Evolutionary conservation across 35 echinoderm and acorn worm species (phyloP).

Genomic region (Anneissia japonica): DNA sequence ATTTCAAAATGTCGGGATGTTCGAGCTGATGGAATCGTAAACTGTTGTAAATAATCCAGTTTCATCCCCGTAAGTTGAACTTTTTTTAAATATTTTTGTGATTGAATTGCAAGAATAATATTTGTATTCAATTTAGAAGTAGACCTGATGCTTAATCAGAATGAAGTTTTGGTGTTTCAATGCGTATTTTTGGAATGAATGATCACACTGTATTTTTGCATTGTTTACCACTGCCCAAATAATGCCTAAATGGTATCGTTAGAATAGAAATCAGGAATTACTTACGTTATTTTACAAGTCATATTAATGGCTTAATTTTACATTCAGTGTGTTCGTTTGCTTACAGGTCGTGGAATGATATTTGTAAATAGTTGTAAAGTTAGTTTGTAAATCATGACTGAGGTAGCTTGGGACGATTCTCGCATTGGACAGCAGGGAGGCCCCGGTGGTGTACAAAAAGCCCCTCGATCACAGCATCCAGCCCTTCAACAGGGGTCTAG

Average conservation of each 20-base stretch:
- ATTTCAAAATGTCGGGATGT: not conserved
- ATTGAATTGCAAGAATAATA: not conserved
- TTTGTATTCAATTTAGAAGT: not conserved
- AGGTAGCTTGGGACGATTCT: slow-evolving; percentile 39
- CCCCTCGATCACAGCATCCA: slow-evolving; percentile 33
- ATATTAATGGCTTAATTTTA: not conserved
- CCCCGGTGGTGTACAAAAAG: slow-evolving; percentile 24
- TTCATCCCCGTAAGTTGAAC: not conserved
- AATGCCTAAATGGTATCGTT: not conserved
- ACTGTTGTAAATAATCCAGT: not conserved
- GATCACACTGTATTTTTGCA: not conserved
- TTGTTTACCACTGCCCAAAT: not conserved
- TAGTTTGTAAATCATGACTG: slow-evolving; percentile 25
- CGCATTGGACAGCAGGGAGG: slow-evolving; percentile 13
- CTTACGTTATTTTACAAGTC: not conserved
- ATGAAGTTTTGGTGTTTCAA: not conserved
- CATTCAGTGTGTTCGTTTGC: not conserved
- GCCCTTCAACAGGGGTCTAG: slow-evolving; percentile 62
- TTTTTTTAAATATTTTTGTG: not conserved
- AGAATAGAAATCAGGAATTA: not conserved
- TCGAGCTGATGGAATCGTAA: not conserved
- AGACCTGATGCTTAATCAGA: not conserved
- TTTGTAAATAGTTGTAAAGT: slow-evolving; percentile 2
- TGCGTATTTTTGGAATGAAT: not conserved
- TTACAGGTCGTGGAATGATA: not conserved